Percentiles rank a stretch among this genome's conserved stretches.
These are phyloP conservation scores for Centropyge bicolor DNA, from an alignment of 2,797 vertebrate species.

Conservation along the genomic window DNA sequence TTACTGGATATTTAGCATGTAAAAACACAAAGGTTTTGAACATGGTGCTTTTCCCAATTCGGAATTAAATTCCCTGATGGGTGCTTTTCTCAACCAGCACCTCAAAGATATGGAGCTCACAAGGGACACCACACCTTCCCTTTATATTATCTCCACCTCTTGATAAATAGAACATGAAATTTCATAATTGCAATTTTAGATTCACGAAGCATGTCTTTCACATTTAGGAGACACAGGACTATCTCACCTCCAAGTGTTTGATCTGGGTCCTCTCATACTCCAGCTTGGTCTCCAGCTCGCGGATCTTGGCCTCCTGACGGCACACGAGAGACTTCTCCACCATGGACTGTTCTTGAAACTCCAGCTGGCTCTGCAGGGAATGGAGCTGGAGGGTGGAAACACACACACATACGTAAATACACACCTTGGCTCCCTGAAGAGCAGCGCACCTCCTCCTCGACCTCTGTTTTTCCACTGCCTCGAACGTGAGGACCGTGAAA, in stretches of 20 bases:
- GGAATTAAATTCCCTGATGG: neutral
- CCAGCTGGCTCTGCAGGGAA: constrained; percentile 95
- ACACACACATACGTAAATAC: constrained; percentile 34
- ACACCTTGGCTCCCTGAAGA: constrained; percentile 25
- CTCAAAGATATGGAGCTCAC: neutral
- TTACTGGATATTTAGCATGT: neutral
- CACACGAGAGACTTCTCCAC: constrained; percentile 98
- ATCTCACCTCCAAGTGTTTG: constrained; percentile 94
- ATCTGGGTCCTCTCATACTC: constrained; percentile 97
- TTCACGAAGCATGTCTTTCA: constrained; percentile 17
- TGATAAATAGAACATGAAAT: constrained; percentile 23
- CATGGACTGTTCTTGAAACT: constrained; percentile 98
- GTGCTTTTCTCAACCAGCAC: constrained; percentile 1
- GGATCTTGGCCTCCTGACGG: constrained; percentile 97
- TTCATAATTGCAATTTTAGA: constrained; percentile 11
- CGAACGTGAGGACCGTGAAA: constrained; percentile 19
- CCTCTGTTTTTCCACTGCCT: constrained; percentile 32
- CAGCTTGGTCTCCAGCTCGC: constrained; percentile 96
- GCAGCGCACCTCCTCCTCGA: constrained; percentile 17
- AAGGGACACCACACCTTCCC: neutral
- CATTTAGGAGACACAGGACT: constrained; percentile 18
- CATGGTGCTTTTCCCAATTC: neutral
- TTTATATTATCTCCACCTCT: constrained; percentile 2
- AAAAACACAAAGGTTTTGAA: neutral
- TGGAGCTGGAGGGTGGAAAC: constrained; percentile 87